Evolutionary conservation across 2,797 vertebrate genomes (phyloP).

Genomic region (Tinamus major): DNA sequence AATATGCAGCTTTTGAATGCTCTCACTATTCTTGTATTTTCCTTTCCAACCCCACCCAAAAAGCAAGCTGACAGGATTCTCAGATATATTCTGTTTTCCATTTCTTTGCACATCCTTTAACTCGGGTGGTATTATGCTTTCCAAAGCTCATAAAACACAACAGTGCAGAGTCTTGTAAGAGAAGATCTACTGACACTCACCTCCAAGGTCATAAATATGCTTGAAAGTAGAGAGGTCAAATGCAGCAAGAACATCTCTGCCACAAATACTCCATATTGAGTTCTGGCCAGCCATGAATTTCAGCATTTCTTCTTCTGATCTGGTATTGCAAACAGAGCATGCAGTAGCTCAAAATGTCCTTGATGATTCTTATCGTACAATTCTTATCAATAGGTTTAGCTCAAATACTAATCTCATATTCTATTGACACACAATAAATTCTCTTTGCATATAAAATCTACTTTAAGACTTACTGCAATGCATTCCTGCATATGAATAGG

Average conservation of each 20-base stretch:
- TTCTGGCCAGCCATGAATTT: slow-evolving; percentile 88
- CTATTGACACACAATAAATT: neutral
- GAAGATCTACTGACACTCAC: slow-evolving; percentile 47
- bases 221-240: slow-evolving; percentile 85
- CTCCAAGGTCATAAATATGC: slow-evolving; percentile 85
- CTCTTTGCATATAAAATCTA: neutral
- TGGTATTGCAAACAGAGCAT: slow-evolving; percentile 59
- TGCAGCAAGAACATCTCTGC: slow-evolving; percentile 80
- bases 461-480: neutral
- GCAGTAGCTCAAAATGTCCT: neutral
- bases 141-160: neutral
- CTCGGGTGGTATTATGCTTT: neutral
- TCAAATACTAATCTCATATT: neutral
- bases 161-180: neutral
- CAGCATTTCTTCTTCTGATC: slow-evolving; percentile 88
- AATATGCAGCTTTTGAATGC: too few species aligned
- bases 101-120: fast-evolving
- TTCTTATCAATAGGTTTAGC: neutral
- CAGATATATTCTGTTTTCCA: neutral
- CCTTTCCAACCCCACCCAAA: too few species aligned
- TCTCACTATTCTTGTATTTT: too few species aligned
- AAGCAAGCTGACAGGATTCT: too few species aligned
- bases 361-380: neutral
- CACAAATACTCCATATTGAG: slow-evolving; percentile 88
- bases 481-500: neutral